phyloP scores from a whole-genome alignment of 2,113 vertebrate genomes.

The Tachuris rubrigastra region DNA sequence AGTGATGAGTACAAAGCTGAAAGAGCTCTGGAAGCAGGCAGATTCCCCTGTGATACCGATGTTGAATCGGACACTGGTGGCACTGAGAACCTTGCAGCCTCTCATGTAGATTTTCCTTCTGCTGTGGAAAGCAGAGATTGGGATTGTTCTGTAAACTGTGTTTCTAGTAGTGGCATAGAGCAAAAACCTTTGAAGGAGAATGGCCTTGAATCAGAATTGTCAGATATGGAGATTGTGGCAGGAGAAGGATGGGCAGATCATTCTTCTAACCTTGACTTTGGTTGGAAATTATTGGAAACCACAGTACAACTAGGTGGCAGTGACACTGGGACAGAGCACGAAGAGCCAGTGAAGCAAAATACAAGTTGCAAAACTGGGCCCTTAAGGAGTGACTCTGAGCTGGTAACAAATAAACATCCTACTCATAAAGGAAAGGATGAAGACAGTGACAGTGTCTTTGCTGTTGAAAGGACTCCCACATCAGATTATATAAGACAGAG shows the following conservation, averaged over 20 bases:
- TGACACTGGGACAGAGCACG: not conserved
- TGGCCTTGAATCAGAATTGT: not conserved
- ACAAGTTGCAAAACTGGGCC: not conserved
- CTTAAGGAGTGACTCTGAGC: not conserved
- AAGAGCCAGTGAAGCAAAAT: not conserved
- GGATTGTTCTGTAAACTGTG: not conserved
- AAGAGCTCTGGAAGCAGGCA: not conserved
- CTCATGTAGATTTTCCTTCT: not conserved
- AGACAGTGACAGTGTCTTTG: not conserved
- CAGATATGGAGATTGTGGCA: not conserved
- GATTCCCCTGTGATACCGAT: not conserved
- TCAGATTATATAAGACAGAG: not conserved
- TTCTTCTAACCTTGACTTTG: not conserved
- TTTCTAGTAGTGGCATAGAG: not conserved
- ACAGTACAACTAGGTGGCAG: not conserved
- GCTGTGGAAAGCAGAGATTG: constrained; percentile 22
- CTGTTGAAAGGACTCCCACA: not conserved
- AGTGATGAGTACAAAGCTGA: not conserved
- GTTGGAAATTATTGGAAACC: not conserved
- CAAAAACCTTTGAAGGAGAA: not conserved
- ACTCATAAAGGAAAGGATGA: not conserved
- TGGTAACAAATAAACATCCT: not conserved
- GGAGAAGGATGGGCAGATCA: not conserved
- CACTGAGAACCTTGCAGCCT: not conserved
- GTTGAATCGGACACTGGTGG: not conserved